phyloP scores from a whole-genome alignment of 1,140 invertebrate species.

The Xylocopa sonorina region DNA sequence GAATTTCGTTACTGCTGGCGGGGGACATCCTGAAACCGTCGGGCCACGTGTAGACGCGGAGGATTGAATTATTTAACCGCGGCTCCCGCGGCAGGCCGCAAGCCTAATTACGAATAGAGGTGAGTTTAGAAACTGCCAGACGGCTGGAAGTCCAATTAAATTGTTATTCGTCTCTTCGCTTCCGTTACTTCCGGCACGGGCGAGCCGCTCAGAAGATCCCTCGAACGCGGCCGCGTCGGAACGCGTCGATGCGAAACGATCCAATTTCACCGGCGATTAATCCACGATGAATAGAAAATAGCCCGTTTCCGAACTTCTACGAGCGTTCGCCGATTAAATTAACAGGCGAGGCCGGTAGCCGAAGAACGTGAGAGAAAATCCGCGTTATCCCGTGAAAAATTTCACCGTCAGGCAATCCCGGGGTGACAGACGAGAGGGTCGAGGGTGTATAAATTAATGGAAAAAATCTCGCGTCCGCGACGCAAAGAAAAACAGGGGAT shows the following conservation, averaged over 20 bases:
- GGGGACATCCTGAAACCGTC: constrained; percentile 22
- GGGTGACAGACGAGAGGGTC: neutral
- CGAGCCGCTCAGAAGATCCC: neutral
- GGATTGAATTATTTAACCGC: constrained; percentile 62
- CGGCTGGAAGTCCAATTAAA: constrained; percentile 57
- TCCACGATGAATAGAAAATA: neutral
- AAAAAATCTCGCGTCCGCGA: constrained; percentile 40
- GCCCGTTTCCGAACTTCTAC: neutral
- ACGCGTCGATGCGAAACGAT: neutral
- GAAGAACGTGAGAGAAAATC: too few species aligned
- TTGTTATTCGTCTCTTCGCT: constrained; percentile 44
- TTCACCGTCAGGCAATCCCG: too few species aligned
- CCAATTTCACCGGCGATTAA: neutral
- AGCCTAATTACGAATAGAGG: constrained; percentile 65
- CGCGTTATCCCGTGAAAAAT: neutral
- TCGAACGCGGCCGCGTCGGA: neutral
- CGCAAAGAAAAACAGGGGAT: constrained; percentile 45
- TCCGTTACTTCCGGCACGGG: constrained; percentile 5
- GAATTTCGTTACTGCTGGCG: constrained; percentile 46
- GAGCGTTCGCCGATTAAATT: constrained; percentile 15
- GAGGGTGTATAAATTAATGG: constrained; percentile 38
- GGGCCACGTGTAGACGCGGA: constrained; percentile 36
- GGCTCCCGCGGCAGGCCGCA: constrained; percentile 40
- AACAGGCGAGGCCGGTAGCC: neutral
- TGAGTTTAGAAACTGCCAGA: constrained; percentile 42